A percentile compares a stretch with the other conserved stretches of the same genome.
These are phyloP conservation scores for Bhutanitis thaidina DNA, from an alignment of 2,888 invertebrate genomes.

Conservation along the genomic window DNA sequence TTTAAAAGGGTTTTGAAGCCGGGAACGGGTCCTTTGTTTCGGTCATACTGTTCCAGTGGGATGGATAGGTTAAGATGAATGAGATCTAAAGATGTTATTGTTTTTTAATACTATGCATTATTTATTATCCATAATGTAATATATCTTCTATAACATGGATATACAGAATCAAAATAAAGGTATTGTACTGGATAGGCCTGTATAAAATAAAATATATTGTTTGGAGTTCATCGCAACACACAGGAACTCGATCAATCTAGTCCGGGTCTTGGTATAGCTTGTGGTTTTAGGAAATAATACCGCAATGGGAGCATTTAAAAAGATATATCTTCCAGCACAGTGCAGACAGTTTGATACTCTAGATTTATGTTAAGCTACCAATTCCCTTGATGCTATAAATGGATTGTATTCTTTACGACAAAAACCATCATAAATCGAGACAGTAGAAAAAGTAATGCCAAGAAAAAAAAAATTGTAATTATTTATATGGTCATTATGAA, in stretches of 20 bases:
- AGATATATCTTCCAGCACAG: constrained; percentile 11
- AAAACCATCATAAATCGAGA: not conserved
- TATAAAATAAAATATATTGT: not conserved
- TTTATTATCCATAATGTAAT: too few species aligned
- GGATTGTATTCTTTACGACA: constrained; percentile 5
- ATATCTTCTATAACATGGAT: too few species aligned
- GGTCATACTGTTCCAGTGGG: too few species aligned
- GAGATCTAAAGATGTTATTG: too few species aligned
- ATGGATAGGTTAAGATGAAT: too few species aligned
- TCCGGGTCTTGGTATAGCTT: not conserved
- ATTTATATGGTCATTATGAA: too few species aligned
- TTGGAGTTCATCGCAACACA: not conserved
- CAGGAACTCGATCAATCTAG: constrained; percentile 14
- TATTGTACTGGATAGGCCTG: too few species aligned
- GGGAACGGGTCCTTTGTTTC: too few species aligned
- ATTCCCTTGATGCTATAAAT: not conserved
- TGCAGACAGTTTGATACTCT: not conserved
- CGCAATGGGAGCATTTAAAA: constrained; percentile 14
- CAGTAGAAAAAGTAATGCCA: not conserved
- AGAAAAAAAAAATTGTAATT: not conserved
- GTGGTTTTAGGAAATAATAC: constrained; percentile 13
- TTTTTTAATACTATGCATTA: too few species aligned
- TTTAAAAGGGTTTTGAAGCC: too few species aligned
- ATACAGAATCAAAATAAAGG: too few species aligned
- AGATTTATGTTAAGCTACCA: constrained; percentile 13